A percentile compares a stretch with the other conserved stretches of the same genome.
Conservation (phyloP, 2,797 vertebrate genomes). For the Ceyx erithaca region DNA sequence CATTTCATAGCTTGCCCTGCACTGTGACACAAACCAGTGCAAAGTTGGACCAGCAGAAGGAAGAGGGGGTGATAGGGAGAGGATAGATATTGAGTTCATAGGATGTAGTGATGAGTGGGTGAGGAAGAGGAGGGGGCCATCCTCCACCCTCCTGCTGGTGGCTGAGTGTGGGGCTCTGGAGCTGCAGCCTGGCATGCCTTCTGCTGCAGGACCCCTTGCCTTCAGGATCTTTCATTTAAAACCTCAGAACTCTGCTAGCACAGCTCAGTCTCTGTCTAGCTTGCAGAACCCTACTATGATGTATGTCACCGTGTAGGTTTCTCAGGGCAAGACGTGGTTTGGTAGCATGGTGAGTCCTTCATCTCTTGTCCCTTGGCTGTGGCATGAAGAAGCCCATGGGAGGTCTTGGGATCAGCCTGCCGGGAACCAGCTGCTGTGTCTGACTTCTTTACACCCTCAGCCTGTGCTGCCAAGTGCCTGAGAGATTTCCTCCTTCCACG, state of each 20-base stretch:
- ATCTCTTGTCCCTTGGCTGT: accelerated
- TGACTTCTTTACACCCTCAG: accelerated
- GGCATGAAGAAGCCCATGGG: not conserved
- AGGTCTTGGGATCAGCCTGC: not conserved
- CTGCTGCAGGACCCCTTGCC: not conserved
- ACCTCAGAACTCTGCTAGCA: not conserved
- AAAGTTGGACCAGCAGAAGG: not conserved
- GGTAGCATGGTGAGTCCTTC: accelerated
- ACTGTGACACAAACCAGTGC: not conserved
- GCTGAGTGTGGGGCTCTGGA: not conserved
- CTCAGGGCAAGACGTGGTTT: not conserved
- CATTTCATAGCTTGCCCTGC: not conserved
- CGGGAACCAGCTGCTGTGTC: not conserved
- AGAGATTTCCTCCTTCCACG: not conserved
- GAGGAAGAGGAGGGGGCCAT: not conserved
- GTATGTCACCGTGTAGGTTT: not conserved
- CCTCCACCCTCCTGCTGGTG: not conserved
- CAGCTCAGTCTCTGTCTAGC: not conserved
- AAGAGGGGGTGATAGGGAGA: not conserved
- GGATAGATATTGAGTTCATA: not conserved
- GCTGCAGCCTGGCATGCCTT: not conserved
- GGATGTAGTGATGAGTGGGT: accelerated
- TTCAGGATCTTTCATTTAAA: not conserved
- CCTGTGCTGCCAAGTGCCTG: not conserved
- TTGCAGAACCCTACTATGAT: not conserved